Conservation (phyloP, 2,797 vertebrate species). For the Austrolebias charrua region DNA sequence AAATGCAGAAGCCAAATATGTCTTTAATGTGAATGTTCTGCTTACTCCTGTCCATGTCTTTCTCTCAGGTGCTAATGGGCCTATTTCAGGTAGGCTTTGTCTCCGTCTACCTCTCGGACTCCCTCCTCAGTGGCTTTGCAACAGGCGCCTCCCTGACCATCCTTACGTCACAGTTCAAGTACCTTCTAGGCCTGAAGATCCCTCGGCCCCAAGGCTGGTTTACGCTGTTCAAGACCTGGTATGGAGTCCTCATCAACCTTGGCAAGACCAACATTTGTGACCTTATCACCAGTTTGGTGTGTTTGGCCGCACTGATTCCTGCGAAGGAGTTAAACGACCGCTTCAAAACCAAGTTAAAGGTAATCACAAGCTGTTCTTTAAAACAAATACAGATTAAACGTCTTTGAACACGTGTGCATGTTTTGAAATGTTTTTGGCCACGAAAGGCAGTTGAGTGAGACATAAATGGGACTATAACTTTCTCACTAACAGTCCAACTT, state of each 20-base stretch:
- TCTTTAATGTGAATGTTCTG: too few species aligned
- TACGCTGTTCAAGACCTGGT: conserved; percentile 88
- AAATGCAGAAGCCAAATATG: too few species aligned
- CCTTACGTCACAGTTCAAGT: conserved; percentile 94
- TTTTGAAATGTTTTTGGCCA: too few species aligned
- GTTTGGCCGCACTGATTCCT: conserved; percentile 89
- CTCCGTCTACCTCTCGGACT: conserved; percentile 94
- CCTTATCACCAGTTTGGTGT: conserved; percentile 90
- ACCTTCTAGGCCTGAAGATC: conserved; percentile 90
- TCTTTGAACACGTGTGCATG: too few species aligned
- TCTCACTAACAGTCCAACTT: neutral
- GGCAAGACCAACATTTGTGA: conserved; percentile 89
- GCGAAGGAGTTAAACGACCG: conserved; percentile 90
- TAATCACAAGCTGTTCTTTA: conserved; percentile 15
- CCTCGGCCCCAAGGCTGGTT: conserved; percentile 87
- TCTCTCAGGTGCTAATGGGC: conserved; percentile 89
- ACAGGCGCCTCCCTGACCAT: conserved; percentile 95
- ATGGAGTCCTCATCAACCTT: conserved; percentile 84
- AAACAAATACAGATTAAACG: too few species aligned
- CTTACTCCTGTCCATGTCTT: neutral
- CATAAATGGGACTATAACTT: too few species aligned
- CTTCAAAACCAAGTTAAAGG: conserved; percentile 90
- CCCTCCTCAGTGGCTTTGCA: conserved; percentile 94
- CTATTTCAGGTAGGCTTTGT: conserved; percentile 95
- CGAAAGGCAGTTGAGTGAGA: too few species aligned